phyloP scores from a whole-genome alignment of 2,888 invertebrate species.

The Agrotis exclamationis region DNA sequence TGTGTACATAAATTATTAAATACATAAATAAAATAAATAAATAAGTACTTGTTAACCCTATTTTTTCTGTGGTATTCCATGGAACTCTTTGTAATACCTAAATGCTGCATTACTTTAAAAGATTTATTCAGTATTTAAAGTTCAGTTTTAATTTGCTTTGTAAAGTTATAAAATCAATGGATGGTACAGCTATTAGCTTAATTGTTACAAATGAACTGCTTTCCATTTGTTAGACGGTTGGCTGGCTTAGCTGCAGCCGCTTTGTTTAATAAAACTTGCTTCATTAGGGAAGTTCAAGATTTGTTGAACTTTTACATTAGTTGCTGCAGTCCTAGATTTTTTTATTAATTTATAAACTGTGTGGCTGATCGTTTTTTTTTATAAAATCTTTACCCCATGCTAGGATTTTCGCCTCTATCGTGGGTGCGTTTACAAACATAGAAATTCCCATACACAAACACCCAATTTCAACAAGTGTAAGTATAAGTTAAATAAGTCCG shows the following conservation, averaged over 20 bases:
- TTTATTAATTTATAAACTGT: not conserved
- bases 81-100: too few species aligned
- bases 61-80: too few species aligned
- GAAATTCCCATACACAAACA: too few species aligned
- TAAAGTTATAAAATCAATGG: conserved; percentile 12
- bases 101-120: not conserved
- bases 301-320: not conserved
- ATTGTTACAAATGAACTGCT: conserved; percentile 34
- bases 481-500: too few species aligned
- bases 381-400: too few species aligned
- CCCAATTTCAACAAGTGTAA: too few species aligned
- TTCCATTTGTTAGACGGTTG: conserved; percentile 2
- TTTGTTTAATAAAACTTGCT: conserved; percentile 15
- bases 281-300: conserved; percentile 7
- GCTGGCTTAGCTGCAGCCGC: not conserved
- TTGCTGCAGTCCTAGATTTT: not conserved
- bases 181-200: conserved; percentile 8
- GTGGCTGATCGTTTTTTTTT: too few species aligned
- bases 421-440: too few species aligned
- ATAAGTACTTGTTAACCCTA: too few species aligned
- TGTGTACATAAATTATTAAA: too few species aligned
- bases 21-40: too few species aligned
- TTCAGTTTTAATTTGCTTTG: conserved; percentile 10
- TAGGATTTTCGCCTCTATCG: too few species aligned
- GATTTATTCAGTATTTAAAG: not conserved